Conservation (phyloP, 2,113 vertebrate genomes). For the Oreocharis arfaki region DNA sequence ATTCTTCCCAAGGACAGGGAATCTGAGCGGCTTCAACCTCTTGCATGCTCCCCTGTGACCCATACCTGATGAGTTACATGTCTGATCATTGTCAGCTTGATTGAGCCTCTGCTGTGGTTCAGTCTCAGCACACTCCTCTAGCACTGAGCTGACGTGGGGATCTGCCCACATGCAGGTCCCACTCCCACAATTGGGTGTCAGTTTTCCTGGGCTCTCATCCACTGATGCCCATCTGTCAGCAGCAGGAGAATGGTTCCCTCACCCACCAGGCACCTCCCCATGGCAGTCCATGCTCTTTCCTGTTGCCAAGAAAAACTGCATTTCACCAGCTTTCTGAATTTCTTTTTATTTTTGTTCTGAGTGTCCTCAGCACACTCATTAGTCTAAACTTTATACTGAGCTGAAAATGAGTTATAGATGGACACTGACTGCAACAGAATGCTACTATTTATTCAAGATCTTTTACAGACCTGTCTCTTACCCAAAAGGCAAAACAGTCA, state of each 20-base stretch:
- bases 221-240: accelerated
- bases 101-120: neutral
- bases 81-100: neutral
- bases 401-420: slow-evolving; percentile 38
- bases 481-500: neutral
- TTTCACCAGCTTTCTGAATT: neutral
- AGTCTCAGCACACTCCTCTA: accelerated
- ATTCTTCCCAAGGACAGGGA: neutral
- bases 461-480: neutral
- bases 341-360: neutral
- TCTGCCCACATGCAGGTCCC: accelerated
- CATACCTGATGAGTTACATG: neutral
- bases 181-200: neutral
- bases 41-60: neutral
- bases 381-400: slow-evolving; percentile 15
- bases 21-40: neutral
- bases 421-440: neutral
- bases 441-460: neutral
- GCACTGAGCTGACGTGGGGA: accelerated
- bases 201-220: neutral
- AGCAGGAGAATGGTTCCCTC: neutral
- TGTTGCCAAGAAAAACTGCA: neutral
- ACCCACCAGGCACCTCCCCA: neutral
- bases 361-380: neutral
- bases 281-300: neutral